Evolutionary conservation across 2,797 vertebrate species (phyloP).

Genomic region (Lindbergichthys nudifrons): DNA sequence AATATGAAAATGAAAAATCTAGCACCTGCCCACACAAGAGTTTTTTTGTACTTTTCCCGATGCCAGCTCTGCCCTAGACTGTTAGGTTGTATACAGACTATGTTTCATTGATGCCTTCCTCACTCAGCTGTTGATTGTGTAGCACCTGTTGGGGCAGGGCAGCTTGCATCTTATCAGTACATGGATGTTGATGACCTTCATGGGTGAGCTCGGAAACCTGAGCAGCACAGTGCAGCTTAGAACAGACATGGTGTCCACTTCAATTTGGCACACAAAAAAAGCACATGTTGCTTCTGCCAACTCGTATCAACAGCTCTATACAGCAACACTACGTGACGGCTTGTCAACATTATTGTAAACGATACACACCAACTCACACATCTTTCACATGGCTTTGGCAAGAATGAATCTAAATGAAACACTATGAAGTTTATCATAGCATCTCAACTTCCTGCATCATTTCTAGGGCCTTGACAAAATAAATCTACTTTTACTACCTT

Average conservation of each 20-base stretch:
- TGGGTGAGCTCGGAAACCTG: not conserved
- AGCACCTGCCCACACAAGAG: not conserved
- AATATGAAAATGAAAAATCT: not conserved
- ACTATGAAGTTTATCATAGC: not conserved
- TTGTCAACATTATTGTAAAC: not conserved
- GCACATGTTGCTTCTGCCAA: not conserved
- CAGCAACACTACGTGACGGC: not conserved
- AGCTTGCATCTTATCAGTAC: not conserved
- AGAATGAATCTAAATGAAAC: not conserved
- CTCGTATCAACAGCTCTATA: not conserved
- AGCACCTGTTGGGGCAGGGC: slow-evolving; percentile 4
- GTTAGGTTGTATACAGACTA: not conserved
- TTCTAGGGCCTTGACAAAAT: not conserved
- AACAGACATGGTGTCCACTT: not conserved
- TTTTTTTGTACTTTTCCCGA: not conserved
- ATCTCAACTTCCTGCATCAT: not conserved
- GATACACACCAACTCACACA: not conserved
- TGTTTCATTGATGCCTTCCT: not conserved
- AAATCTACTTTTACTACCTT: not conserved
- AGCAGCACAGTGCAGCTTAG: not conserved
- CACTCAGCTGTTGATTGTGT: not conserved
- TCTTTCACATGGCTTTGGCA: not conserved
- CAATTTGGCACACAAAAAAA: not conserved
- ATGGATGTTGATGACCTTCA: not conserved
- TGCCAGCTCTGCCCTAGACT: not conserved